Base-by-base conservation (phyloP, 2,797 vertebrate species). In the Myioborus miniatus region DNA sequence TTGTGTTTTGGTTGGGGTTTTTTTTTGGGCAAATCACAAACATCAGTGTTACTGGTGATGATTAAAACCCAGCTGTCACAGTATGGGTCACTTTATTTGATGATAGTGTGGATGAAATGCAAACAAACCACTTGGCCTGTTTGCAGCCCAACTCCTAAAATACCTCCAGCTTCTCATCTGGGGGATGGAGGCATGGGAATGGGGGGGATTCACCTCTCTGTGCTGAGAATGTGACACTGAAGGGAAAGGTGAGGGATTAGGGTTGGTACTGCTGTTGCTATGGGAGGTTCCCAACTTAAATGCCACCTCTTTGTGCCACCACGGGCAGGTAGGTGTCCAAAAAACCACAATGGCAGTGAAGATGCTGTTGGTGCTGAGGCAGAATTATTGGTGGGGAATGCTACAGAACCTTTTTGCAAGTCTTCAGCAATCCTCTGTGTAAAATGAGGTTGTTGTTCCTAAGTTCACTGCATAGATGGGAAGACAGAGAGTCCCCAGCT, bases 291-390 rank as follows among this genome's bases (percentile, higher is more conserved):
- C 43, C 72, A 49, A 11, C n/a, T 34, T 56, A 23, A n/a, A 56
- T 56, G 26, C 15, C 46, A 30, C 17, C 36, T 69, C 27, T 76
- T 78, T 39, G 34, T 76, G 62, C 24, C 49, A 4, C 23, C 21
- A 3, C 0, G 1, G 37, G 65, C 34, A 44, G 11, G 23, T 6
- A 15, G 11, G 55, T 14, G 4, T 39, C 52, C 27, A 18, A 8
- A 58, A 58, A 39, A n/a, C 0, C 53, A 14, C 39, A 6, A 0
- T 27, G 47, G n/a, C 64, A 26, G 1, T 32, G 74, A 18, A 3
- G 55, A 9, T 50, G 72, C 3, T 12, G 11, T 27, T 58, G 26
- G 71, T 74, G 71, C 68, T n/a, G 15, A 5, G 63, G 52, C 29
- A 24, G 72, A 52, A 6, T 39, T 37, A 4, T 62, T 32, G 21